Evolutionary conservation across 2,113 vertebrate species (phyloP).

Genomic region (Podarcis cretensis): DNA sequence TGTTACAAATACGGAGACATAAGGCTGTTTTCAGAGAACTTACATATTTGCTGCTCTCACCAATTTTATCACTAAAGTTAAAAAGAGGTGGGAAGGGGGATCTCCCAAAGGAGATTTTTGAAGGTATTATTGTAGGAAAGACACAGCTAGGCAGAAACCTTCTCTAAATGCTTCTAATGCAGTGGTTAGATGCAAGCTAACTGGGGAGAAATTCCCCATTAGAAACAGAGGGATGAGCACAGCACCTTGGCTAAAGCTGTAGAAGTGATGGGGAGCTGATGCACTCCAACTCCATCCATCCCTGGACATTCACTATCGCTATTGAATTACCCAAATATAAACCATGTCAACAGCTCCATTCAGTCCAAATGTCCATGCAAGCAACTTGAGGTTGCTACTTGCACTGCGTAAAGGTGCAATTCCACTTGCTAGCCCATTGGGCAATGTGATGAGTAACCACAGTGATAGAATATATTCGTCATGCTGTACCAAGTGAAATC

Average conservation of each 20-base stretch:
- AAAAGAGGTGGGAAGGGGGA: neutral
- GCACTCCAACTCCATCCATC: no score
- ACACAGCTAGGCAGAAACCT: neutral
- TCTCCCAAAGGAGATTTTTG: neutral
- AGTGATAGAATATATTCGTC: neutral
- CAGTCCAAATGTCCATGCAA: neutral
- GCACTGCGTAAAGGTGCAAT: neutral
- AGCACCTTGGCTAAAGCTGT: neutral
- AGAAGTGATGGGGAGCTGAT: no score
- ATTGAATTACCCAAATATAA: neutral
- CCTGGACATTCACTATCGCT: no score
- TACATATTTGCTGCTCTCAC: neutral
- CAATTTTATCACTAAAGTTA: neutral
- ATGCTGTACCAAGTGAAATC: no score
- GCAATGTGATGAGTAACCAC: neutral
- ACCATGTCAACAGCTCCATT: neutral
- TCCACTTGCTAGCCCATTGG: neutral
- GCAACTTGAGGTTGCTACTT: neutral
- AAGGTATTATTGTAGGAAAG: neutral
- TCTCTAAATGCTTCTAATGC: neutral
- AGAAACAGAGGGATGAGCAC: neutral
- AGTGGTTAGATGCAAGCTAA: neutral
- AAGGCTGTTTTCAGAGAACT: neutral
- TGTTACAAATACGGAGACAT: constrained; percentile 9
- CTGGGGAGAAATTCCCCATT: neutral